Evolutionary conservation across 2,888 invertebrate genomes (phyloP), one percentile per base, ranked within the genome.

Genomic region (Ptilodon capucinus): DNA sequence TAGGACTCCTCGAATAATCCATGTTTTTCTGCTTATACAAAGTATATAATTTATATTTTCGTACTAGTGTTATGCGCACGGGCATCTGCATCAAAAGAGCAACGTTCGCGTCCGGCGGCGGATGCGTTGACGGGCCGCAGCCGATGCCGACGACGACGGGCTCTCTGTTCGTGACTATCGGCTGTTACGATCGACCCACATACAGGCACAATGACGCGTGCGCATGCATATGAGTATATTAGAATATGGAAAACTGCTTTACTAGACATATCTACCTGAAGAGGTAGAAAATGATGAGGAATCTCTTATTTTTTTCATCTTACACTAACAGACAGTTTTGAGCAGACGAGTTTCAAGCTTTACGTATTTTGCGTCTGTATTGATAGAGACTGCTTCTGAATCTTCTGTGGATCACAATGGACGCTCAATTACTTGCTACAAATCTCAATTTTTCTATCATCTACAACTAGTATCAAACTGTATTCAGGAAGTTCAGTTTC

Each of bases 161-260:
- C 49, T 35, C 35, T 42, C 42, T 76, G 81, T 77, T 76, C 72
- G 79, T 82, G 83, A 66, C 77, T 81, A 87, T 86, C 86, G 72
- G 54, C 76, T 82, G 87, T 87, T 86, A 83, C 86, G 79, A 88
- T 83, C 84, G 85, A 75, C 86, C 86, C 71, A 79, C 76, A 85
- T 88, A 76, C 71, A 63, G 48, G 55, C 56, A 78, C 75, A 77
- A 71, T 71, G 62, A 63, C 61, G 52, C 51, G 42, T 54, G 45
- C 48, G 41, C 44, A 14, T 19, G 16, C 36, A 25, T 23, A 35
- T 17, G 18, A 19, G 18, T 36, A 28, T 38, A 16, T 39, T 14
- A 23, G 14, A 14, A 16, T 40, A 11, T 25, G 16, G 11, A 16
- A 16, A 25, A 40, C 19, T 21, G 39, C 39, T 21, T 35, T 35